phyloP scores from a whole-genome alignment of 2,888 invertebrate species.

The Choreutis nemorana region DNA sequence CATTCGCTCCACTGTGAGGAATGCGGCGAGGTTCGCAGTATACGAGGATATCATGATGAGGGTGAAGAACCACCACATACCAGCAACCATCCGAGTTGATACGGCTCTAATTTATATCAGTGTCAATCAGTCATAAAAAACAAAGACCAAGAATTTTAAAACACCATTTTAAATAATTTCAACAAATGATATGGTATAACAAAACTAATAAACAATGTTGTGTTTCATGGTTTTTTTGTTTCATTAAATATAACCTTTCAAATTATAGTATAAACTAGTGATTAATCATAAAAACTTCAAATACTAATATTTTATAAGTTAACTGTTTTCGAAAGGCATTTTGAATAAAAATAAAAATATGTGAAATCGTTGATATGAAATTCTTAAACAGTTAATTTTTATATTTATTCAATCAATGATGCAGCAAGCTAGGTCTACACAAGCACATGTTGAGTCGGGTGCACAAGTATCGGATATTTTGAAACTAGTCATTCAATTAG shows the following conservation, averaged over 20 bases:
- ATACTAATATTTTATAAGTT: neutral
- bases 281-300: neutral
- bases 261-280: too few relatives aligned
- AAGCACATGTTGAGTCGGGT: constrained; percentile 37
- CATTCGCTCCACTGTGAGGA: constrained; percentile 92
- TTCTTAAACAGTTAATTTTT: constrained; percentile 18
- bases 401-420: constrained; percentile 61
- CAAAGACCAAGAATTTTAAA: neutral
- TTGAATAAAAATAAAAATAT: constrained; percentile 9
- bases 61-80: constrained; percentile 97
- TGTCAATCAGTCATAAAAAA: neutral
- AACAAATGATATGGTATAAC: too few relatives aligned
- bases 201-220: too few relatives aligned
- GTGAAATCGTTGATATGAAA: constrained; percentile 26
- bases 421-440: constrained; percentile 63
- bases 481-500: constrained; percentile 35
- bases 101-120: constrained; percentile 69
- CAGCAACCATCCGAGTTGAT: constrained; percentile 88
- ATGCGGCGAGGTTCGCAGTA: constrained; percentile 95
- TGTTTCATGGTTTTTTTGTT: too few relatives aligned
- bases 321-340: neutral
- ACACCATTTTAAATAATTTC: neutral
- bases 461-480: constrained; percentile 26
- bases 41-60: constrained; percentile 96
- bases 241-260: too few relatives aligned